Evolutionary conservation across 2,888 invertebrate genomes (phyloP).

Genomic region (Lasioglossum oenotherae): DNA sequence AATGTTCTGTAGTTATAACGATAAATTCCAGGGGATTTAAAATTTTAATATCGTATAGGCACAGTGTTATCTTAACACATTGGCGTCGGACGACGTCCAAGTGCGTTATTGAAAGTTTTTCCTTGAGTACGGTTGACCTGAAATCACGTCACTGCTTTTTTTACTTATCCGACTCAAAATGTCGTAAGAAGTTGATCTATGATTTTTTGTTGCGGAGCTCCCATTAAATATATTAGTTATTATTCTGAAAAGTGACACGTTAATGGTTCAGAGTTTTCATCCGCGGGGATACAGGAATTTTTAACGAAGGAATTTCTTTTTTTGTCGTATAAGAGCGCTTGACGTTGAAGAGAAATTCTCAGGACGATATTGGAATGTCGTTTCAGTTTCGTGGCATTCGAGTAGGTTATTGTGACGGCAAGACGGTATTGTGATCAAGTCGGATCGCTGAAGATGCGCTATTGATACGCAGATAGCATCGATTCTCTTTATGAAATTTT

Average conservation of each 20-base stretch:
- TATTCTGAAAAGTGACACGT: not conserved
- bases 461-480: not conserved
- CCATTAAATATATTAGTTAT: not conserved
- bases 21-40: too few relatives aligned
- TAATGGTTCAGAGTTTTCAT: not conserved
- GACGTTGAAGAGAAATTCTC: not conserved
- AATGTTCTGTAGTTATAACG: not conserved
- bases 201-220: not conserved
- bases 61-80: too few relatives aligned
- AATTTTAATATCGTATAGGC: too few relatives aligned
- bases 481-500: slow-evolving; percentile 8
- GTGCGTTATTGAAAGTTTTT: not conserved
- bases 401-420: slow-evolving; percentile 6
- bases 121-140: not conserved
- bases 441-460: not conserved
- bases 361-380: slow-evolving; percentile 10
- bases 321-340: too few relatives aligned
- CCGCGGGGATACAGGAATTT: not conserved
- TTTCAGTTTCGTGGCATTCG: not conserved
- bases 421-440: slow-evolving; percentile 18
- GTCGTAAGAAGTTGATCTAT: not conserved
- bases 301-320: too few relatives aligned
- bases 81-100: too few relatives aligned
- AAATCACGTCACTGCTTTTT: not conserved
- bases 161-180: not conserved